Evolutionary conservation across 2,113 vertebrate species (phyloP).

Genomic region (Carlito syrichta): DNA sequence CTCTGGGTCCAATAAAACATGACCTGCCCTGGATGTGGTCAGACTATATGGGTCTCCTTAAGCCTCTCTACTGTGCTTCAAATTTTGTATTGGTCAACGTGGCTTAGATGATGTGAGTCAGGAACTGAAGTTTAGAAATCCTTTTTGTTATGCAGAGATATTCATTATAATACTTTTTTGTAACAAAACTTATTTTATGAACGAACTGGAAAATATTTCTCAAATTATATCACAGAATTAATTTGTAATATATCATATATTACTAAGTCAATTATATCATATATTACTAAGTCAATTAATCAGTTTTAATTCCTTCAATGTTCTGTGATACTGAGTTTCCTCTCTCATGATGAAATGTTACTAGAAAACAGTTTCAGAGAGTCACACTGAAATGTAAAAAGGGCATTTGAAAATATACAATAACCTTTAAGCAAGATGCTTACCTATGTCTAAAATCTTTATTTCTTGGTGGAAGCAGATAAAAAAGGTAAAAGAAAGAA

Average conservation of each 20-base stretch:
- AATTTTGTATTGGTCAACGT: not conserved
- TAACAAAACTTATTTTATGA: not conserved
- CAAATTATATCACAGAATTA: not conserved
- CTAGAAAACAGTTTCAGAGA: conserved; percentile 46
- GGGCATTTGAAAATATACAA: conserved; percentile 74
- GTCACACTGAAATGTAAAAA: conserved; percentile 43
- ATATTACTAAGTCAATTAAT: not conserved
- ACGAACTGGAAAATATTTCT: conserved; percentile 4
- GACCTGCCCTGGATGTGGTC: not conserved
- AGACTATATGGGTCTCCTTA: not conserved
- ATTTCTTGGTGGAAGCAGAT: conserved; percentile 93
- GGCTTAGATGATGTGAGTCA: not conserved
- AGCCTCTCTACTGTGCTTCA: not conserved
- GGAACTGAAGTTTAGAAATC: not conserved
- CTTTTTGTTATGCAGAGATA: not conserved
- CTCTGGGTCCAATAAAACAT: not conserved
- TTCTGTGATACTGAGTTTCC: conserved; percentile 13
- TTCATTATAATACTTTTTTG: not conserved
- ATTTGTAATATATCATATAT: not conserved
- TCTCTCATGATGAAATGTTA: conserved; percentile 41
- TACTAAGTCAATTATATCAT: not conserved
- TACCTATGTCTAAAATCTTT: conserved; percentile 99
- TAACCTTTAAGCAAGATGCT: conserved; percentile 81
- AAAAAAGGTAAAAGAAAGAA: conserved; percentile 82
- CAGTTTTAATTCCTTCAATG: not conserved